Conservation (phyloP, 2,797 vertebrate genomes). For the Melanotaenia parkinsoni region DNA sequence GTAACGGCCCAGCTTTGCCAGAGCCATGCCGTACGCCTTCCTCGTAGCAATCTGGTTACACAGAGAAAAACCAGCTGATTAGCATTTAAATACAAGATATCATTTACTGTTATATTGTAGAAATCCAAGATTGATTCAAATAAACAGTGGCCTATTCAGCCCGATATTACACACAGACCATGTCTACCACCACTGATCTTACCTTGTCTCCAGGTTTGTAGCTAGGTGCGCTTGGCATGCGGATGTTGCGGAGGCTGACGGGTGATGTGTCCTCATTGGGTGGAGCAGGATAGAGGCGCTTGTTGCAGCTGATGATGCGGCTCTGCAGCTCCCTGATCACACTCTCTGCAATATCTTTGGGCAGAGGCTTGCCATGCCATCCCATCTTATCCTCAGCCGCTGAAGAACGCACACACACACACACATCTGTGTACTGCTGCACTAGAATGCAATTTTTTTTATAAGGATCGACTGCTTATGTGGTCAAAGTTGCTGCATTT, state of each 20-base stretch:
- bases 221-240: slow-evolving; percentile 90
- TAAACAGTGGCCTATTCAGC: background rate
- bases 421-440: slow-evolving; percentile 1
- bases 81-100: background rate
- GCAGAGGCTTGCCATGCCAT: slow-evolving; percentile 94
- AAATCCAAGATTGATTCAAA: background rate
- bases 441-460: background rate
- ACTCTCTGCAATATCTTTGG: slow-evolving; percentile 92
- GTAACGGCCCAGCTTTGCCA: slow-evolving; percentile 91
- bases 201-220: slow-evolving; percentile 96
- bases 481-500: background rate
- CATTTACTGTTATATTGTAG: background rate
- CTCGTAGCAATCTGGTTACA: slow-evolving; percentile 88
- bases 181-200: background rate
- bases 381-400: slow-evolving; percentile 93
- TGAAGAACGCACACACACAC: slow-evolving; percentile 55
- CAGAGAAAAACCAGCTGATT: background rate
- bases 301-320: slow-evolving; percentile 89
- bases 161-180: background rate
- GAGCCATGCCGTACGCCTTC: slow-evolving; percentile 91
- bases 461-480: background rate
- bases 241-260: slow-evolving; percentile 88
- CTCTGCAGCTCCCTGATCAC: slow-evolving; percentile 89
- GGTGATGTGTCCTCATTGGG: slow-evolving; percentile 87
- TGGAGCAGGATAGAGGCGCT: slow-evolving; percentile 87